Percentiles rank a stretch among this genome's conserved stretches.
These are phyloP conservation scores for Drosophila affinis DNA, from an alignment of 2,888 invertebrate species.

Conservation along the genomic window DNA sequence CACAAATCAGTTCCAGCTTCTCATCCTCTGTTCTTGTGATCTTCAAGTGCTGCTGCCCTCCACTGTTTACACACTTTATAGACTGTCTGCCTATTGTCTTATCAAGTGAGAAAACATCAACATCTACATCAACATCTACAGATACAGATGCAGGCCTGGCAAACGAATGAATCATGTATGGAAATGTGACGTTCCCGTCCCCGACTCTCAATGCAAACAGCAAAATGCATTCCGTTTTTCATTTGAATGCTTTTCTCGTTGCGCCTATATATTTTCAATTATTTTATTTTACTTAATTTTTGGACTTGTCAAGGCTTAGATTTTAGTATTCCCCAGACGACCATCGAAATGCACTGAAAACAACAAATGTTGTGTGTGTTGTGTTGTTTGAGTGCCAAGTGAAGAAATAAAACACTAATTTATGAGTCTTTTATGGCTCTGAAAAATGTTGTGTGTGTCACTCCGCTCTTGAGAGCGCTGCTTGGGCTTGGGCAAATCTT, in stretches of 20 bases:
- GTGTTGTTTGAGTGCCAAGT: constrained; percentile 5
- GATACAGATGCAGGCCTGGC: constrained; percentile 4
- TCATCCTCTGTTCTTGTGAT: constrained; percentile 2
- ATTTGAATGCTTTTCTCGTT: constrained; percentile 18
- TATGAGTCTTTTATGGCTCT: constrained; percentile 1
- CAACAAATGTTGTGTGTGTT: constrained; percentile 1
- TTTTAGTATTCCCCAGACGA: constrained; percentile 43
- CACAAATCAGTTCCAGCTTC: neutral
- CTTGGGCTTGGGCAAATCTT: neutral
- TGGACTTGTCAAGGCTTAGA: constrained; percentile 49
- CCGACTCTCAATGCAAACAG: constrained; percentile 32
- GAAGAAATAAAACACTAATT: constrained; percentile 4
- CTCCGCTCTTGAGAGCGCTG: neutral
- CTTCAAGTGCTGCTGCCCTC: neutral
- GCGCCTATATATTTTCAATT: constrained; percentile 9
- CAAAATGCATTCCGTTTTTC: constrained; percentile 42
- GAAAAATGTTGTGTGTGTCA: too few relatives aligned
- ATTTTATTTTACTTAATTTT: constrained; percentile 22
- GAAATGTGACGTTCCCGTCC: constrained; percentile 8
- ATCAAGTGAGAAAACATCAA: neutral
- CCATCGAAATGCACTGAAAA: constrained; percentile 25
- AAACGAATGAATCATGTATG: constrained; percentile 48
- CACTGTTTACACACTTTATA: constrained; percentile 5
- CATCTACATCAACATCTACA: neutral
- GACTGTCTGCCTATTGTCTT: constrained; percentile 1